phyloP scores from a whole-genome alignment of 2,797 vertebrate species.

The Anabas testudineus region DNA sequence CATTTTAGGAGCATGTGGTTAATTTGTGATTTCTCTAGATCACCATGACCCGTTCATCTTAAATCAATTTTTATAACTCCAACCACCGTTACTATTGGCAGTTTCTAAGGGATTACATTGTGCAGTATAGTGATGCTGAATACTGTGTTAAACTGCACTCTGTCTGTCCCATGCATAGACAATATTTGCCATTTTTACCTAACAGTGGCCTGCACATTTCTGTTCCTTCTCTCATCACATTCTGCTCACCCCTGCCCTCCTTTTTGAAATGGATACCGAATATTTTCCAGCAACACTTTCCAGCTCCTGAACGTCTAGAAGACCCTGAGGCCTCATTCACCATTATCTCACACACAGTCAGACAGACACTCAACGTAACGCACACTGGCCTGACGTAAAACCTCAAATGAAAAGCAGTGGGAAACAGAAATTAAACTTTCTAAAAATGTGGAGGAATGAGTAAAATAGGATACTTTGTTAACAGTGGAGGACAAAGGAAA shows the following conservation, averaged over 20 bases:
- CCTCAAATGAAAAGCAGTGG: constrained; percentile 1
- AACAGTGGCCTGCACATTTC: constrained; percentile 27
- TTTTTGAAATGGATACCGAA: constrained; percentile 70
- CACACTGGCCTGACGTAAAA: constrained; percentile 19
- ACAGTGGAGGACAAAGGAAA: neutral
- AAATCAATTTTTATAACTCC: neutral
- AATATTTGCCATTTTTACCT: constrained; percentile 48
- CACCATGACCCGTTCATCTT: too few species aligned
- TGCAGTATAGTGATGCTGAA: neutral
- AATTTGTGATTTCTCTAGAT: too few species aligned
- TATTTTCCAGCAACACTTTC: constrained; percentile 75
- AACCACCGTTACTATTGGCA: too few species aligned
- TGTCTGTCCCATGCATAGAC: neutral
- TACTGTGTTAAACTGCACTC: neutral
- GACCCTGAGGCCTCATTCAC: constrained; percentile 53
- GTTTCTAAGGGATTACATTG: neutral
- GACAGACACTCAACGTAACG: neutral
- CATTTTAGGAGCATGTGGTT: neutral
- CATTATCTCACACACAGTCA: constrained; percentile 35
- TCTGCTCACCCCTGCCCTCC: constrained; percentile 59
- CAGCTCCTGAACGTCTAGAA: constrained; percentile 51
- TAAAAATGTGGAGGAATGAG: neutral
- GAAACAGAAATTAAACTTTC: neutral
- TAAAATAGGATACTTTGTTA: neutral
- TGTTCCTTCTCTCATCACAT: constrained; percentile 53